Percentiles rank a stretch among this genome's conserved stretches.
Conservation (phyloP, 2,113 vertebrate genomes). For the Oncorhynchus keta region DNA sequence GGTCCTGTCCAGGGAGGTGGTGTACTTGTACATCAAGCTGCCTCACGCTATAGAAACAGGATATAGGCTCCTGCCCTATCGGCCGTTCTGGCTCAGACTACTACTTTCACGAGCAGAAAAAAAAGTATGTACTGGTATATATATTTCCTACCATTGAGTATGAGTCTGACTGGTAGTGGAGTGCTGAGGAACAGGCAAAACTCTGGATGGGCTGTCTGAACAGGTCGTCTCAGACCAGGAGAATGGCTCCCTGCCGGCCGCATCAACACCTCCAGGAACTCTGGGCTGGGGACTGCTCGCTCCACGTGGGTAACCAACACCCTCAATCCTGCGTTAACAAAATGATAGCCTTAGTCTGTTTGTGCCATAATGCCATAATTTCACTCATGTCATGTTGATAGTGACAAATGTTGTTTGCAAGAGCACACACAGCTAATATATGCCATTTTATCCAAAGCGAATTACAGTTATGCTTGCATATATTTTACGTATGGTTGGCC, state of each 20-base stretch:
- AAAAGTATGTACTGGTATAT: too few species aligned
- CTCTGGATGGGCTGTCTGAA: slow-evolving; percentile 41
- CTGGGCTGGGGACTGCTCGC: slow-evolving; percentile 24
- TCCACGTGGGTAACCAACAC: slow-evolving; percentile 76
- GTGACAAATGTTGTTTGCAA: background rate
- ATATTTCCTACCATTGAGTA: slow-evolving; percentile 69
- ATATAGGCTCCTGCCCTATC: too few species aligned
- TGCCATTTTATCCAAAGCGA: too few species aligned
- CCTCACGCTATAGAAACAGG: too few species aligned
- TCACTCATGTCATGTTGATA: background rate
- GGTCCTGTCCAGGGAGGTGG: too few species aligned
- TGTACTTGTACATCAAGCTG: too few species aligned
- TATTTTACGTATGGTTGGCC: too few species aligned
- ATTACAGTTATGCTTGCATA: too few species aligned
- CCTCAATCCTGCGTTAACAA: slow-evolving; percentile 61
- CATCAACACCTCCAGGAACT: slow-evolving; percentile 50
- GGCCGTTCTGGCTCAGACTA: too few species aligned
- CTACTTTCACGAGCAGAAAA: too few species aligned
- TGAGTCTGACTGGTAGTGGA: slow-evolving; percentile 59
- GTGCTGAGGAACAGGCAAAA: slow-evolving; percentile 80
- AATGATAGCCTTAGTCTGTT: background rate
- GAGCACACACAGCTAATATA: too few species aligned
- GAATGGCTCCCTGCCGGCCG: slow-evolving; percentile 7
- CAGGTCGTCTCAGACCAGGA: slow-evolving; percentile 9
- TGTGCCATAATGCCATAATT: too few species aligned